phyloP scores from a whole-genome alignment of 2,113 vertebrate genomes.

The Dipodomys stephensi region DNA sequence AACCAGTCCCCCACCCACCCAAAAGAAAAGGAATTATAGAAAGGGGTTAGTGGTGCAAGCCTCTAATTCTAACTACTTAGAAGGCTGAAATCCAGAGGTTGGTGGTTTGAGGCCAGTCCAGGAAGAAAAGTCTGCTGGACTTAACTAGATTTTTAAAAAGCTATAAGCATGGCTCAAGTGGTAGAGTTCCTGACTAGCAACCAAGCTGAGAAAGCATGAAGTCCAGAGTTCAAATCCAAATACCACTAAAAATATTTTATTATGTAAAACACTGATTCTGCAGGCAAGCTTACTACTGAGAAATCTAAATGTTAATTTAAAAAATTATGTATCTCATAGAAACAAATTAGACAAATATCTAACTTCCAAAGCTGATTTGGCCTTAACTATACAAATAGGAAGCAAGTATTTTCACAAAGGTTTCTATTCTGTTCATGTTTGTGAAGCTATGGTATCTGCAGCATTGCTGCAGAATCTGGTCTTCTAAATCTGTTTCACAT shows the following conservation, averaged over 20 bases:
- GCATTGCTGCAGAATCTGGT: neutral
- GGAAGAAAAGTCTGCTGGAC: no score
- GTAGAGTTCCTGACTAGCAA: no score
- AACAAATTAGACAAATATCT: conserved; percentile 29
- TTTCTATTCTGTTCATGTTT: neutral
- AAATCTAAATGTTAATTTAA: neutral
- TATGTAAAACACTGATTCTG: neutral
- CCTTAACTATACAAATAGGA: neutral
- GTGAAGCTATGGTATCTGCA: neutral
- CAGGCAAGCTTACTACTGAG: neutral
- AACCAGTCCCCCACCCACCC: no score
- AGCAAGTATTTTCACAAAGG: neutral
- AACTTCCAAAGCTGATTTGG: neutral
- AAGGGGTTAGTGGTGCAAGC: no score
- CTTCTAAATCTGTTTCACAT: neutral
- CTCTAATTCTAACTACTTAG: no score
- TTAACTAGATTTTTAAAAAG: no score
- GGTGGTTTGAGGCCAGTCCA: no score
- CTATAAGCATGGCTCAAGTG: no score
- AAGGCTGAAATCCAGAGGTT: no score
- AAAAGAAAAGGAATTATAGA: no score
- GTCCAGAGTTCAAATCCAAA: no score
- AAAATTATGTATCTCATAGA: neutral
- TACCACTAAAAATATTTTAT: neutral
- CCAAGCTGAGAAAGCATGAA: no score